A percentile compares a stretch with the other conserved stretches of the same genome.
Evolutionary conservation across 1,140 invertebrate species (phyloP).

Genomic region (Spodoptera litura): DNA sequence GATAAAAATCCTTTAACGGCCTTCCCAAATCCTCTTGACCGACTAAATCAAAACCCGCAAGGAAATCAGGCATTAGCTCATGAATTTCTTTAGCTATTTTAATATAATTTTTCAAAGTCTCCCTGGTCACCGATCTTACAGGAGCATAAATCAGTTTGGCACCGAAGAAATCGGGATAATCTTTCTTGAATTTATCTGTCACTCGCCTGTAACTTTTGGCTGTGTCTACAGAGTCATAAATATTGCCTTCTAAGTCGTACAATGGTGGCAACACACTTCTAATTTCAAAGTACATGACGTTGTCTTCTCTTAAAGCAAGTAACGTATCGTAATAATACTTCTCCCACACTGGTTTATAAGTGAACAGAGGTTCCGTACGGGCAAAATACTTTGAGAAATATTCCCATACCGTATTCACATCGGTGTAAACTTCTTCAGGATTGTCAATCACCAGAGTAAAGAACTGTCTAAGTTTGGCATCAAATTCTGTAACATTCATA

Average conservation of each 20-base stretch:
- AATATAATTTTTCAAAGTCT: constrained; percentile 83
- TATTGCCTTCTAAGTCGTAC: constrained; percentile 89
- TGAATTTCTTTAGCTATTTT: constrained; percentile 83
- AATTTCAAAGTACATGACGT: constrained; percentile 93
- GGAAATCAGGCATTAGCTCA: constrained; percentile 84
- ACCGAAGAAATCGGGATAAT: constrained; percentile 90
- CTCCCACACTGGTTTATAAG: constrained; percentile 90
- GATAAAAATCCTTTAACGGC: constrained; percentile 88
- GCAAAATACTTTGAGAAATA: constrained; percentile 89
- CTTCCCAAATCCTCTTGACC: constrained; percentile 90
- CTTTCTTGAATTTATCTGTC: constrained; percentile 85
- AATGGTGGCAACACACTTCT: constrained; percentile 86
- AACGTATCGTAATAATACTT: constrained; percentile 91
- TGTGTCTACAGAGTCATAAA: constrained; percentile 85
- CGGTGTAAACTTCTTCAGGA: constrained; percentile 87
- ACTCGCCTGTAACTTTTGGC: constrained; percentile 87
- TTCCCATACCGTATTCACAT: constrained; percentile 90
- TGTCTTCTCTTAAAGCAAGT: constrained; percentile 91
- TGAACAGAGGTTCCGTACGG: constrained; percentile 87
- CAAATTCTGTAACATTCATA: constrained; percentile 86
- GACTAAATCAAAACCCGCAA: constrained; percentile 92
- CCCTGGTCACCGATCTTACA: constrained; percentile 71
- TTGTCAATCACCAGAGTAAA: constrained; percentile 88
- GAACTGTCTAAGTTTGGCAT: constrained; percentile 86
- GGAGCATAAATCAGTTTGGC: constrained; percentile 91